Evolutionary conservation across 2,888 invertebrate species (phyloP), one percentile per base, ranked within the genome.

Genomic region (Nomada lathburiana): DNA sequence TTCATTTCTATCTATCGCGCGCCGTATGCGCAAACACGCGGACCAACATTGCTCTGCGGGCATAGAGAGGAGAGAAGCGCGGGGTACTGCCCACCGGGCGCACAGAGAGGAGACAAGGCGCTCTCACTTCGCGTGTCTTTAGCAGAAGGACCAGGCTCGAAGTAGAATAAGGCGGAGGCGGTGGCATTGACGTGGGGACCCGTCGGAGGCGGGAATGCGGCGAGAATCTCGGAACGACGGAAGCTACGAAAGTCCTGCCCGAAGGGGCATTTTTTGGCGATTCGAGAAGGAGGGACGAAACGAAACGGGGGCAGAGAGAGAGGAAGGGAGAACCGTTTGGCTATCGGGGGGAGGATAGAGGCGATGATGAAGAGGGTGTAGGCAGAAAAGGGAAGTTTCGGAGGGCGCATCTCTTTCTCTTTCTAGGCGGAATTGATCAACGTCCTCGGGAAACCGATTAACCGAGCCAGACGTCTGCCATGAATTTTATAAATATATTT

Each of bases 361-460:
- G 73, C 81, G 85, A 77, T 79, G 86, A 86, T 83, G 86, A 86
- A 83, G 84, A 86, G 86, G 83, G 80, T 65, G 78, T 72, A 75
- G 65, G 75, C 72, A 62, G 69, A 69, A 75, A 75, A 85, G 85
- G 73, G 81, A 82, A 57, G 77, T 69, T 85, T 75, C 74, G 68
- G 74, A 76, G 86, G 84, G 81, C 71, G 86, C 77, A 65, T 77
- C 74, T 65, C 75, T 47, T 73, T 68, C 47, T 81, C 82, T 86
- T 82, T 86, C 88, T 83, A 82, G 79, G 84, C 85, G 78, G 84
- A 89, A 88, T 89, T 88, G 89, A 89, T 89, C 89, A 89, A 88
- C 88, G 89, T 89, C 86, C 88, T 86, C 84, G 89, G 87, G 82
- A 89, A 89, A 89, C 87, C 86, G 89, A 89, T 89, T 89, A 87